Evolutionary conservation across 92 coral and sea anemone species (phyloP), one percentile per base, ranked within the genome.

Genomic region (Epizoanthus ramosus): DNA sequence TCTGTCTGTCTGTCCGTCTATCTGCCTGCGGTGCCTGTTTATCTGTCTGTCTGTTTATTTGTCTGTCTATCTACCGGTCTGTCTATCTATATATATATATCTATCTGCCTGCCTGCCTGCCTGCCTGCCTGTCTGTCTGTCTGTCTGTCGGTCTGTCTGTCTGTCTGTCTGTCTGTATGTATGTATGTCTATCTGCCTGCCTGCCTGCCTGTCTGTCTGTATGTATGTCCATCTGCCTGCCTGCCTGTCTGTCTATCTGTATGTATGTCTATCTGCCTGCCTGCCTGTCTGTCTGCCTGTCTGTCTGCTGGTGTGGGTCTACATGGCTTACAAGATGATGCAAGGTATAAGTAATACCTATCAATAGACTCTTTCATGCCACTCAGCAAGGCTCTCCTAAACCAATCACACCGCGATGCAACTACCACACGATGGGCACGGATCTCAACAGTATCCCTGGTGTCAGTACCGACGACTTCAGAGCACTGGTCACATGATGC

Each of bases 341-440:
- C 13, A 19, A 23, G 8, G 18, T 14, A 45, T 0, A 21, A 33
- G 5, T 28, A 68, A 19, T 19, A 95, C 98, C 95, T 93, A 64
- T 95, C 95, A 68, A 95, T 93, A 1, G 98, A 93, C 71, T 95
- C 98, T 52, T 91, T 95, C 98, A 95, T 95, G 25, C 98, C 98
- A 86, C 98, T 95, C 1, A 88, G 19, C 70, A 95, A 85, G 24
- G 98, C 98, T 63, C 98, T 88, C 75, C 92, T 91, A 71, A 95
- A 95, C 95, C 98, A 95, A 63, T 86, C 92, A 83, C 98, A 95
- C 15, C 96, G 95, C 0, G 98, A 85, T 12, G 98, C 98, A n/a
- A 95, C 91, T 70, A 95, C 89, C 47, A 95, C 98, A 23, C 98
- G 93, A 61, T 95, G 98, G 53, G 98, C 98, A 41, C 77, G 56